Evolutionary conservation across 2,797 vertebrate genomes (phyloP), one percentile per base, ranked within the genome.

Genomic region (Microctenopoma stevenorrisi): DNA sequence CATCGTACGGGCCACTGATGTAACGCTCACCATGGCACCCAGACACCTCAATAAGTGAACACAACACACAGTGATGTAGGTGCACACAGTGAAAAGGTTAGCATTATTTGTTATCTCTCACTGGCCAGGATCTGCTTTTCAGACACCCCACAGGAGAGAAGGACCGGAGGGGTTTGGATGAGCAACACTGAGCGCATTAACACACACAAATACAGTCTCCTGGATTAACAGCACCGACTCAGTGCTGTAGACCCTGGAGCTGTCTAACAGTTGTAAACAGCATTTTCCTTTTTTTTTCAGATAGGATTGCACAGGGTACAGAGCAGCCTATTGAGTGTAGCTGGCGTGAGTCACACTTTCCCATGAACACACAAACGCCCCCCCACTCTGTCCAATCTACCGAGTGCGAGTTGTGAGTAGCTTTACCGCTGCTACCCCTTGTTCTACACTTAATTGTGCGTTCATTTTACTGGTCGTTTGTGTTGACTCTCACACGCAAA

Each of bases 161-260:
- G 2, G 26, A 53, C 48, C 22, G 4, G 18, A 38, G 42, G 54
- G 44, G 5, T 30, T 57, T 18, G 33, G n/a, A 43, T 61, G 51
- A 68, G 22, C 33, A 57, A 35, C 54, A 51, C 28, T 5, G 7
- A 38, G 9, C n/a, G 26, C 73, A 57, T 46, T 48, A 37, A 68
- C 43, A 47, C 60, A 64, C 22, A 8, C 47, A 14, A 8, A 25
- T 18, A 47, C 13, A 44, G 49, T 16, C 14, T 51, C 33, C 42
- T 68, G 67, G 44, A 66, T 42, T 33, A 72, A 28, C 52, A 59
- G 57, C 44, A 62, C n/a, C 71, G 70, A 77, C 53, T 84, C 76
- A 65, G 68, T 64, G 64, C 43, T 57, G 22, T 33, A 4, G 40
- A 63, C 46, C 63, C 53, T 2, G 0, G 15, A 46, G 64, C 37